phyloP scores from a whole-genome alignment of 2,797 vertebrate genomes.

The Ctenopoma kingsleyae region DNA sequence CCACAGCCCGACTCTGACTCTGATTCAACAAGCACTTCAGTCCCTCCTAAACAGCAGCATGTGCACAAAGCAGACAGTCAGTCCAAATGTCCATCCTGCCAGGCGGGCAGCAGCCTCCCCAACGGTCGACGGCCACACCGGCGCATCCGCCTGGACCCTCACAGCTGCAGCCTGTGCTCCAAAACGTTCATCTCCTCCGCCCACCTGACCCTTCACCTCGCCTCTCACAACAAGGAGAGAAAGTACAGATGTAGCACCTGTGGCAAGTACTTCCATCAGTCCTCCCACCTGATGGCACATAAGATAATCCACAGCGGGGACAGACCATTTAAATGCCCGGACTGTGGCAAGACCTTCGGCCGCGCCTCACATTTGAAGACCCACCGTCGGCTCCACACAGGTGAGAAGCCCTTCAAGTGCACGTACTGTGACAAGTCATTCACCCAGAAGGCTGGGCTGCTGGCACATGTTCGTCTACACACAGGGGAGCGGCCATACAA shows the following conservation, averaged over 20 bases:
- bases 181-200: conserved; percentile 85
- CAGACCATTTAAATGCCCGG: conserved; percentile 83
- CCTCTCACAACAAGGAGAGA: conserved; percentile 80
- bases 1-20: conserved; percentile 40
- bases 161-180: conserved; percentile 79
- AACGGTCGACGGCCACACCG: conserved; percentile 60
- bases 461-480: conserved; percentile 83
- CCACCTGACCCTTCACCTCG: conserved; percentile 81
- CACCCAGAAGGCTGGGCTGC: conserved; percentile 85
- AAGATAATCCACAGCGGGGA: conserved; percentile 83
- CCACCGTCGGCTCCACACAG: conserved; percentile 85
- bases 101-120: conserved; percentile 26
- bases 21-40: conserved; percentile 21
- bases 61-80: conserved; percentile 18
- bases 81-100: conserved; percentile 69
- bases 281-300: conserved; percentile 84
- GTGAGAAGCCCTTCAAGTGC: conserved; percentile 86
- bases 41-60: conserved; percentile 35
- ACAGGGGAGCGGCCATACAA: conserved; percentile 76
- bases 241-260: conserved; percentile 82
- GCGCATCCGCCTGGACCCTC: conserved; percentile 70
- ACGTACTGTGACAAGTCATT: conserved; percentile 82
- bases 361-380: conserved; percentile 86
- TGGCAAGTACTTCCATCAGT: conserved; percentile 84
- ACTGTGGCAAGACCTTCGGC: conserved; percentile 84